Percentiles rank a stretch among this genome's conserved stretches.
Evolutionary conservation across 2,113 vertebrate genomes (phyloP).

Genomic region (Erpornis zantholeuca): DNA sequence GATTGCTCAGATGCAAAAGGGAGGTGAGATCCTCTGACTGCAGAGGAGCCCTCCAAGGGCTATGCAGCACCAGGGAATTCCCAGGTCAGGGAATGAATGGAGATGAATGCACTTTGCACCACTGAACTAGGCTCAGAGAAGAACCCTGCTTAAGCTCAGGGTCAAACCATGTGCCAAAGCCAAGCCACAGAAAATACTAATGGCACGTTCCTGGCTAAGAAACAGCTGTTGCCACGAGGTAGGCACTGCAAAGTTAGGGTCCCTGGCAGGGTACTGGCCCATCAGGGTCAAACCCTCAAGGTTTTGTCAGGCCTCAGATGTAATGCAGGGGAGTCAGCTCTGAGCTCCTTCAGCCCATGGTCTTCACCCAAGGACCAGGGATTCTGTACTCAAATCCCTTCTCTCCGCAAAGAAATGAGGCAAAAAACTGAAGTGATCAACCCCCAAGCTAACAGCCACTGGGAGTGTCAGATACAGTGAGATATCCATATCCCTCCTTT

Average conservation of each 20-base stretch:
- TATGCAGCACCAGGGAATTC: background rate
- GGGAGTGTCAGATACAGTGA: background rate
- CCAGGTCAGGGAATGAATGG: rapidly evolving
- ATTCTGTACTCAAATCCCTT: background rate
- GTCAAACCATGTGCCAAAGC: background rate
- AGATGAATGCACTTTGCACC: background rate
- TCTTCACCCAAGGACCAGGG: background rate
- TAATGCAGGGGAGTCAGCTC: background rate
- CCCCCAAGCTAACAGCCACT: background rate
- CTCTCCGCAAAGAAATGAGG: background rate
- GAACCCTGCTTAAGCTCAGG: background rate
- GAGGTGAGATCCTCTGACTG: background rate
- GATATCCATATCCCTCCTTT: background rate
- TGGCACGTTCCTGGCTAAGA: rapidly evolving
- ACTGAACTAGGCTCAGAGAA: rapidly evolving
- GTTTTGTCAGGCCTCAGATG: background rate
- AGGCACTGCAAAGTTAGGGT: background rate
- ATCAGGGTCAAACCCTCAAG: background rate
- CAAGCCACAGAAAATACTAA: background rate
- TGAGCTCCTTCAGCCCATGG: background rate
- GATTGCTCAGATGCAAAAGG: background rate
- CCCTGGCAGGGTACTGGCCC: background rate
- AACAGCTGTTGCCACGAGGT: background rate
- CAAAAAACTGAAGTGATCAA: background rate
- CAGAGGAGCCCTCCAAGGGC: background rate